Evolutionary conservation across 2,797 vertebrate genomes (phyloP), one percentile per base, ranked within the genome.

Genomic region (Limnodromus scolopaceus): DNA sequence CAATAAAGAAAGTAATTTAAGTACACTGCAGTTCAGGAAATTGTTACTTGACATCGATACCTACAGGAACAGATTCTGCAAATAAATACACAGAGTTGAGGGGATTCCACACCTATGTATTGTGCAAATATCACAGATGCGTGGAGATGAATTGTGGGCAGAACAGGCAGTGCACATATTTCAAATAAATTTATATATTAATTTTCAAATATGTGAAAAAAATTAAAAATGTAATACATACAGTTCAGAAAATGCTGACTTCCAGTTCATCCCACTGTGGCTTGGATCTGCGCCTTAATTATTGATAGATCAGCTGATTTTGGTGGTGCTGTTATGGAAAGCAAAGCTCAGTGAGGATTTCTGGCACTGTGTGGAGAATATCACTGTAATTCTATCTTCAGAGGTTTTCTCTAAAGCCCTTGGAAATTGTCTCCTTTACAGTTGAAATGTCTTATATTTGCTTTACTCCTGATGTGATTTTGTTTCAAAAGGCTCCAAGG

Each of bases 141-240:
- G 6, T 41, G 46, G 51, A 39, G 32, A 61, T 34, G 10, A 63
- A 25, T 43, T 4, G 2, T 39, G 19, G 71, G 11, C 11, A 84
- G 30, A 85, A 70, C 1, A 7, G 25, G 14, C 6, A 63, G 7
- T 38, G 28, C 10, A 30, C 4, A 1, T 6, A 10, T 43, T 76
- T 69, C 10, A 79, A 51, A 30, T 49, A 8, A 0, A 27, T 46
- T 49, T 69, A 7, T 58, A 16, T 12, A 17, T 27, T 36, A 20
- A 24, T 87, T 87, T 58, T 36, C 1, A 28, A 43, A 68, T 45
- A 11, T 34, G 3, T 39, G 5, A 18, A 32, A 60, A 63, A 39
- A 15, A 2, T 6, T 12, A 11, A 25, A 76, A 20, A 71, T 32
- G 10, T 4, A 5, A 2, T 10, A 10, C 2, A 0, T 34, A 2